Evolutionary conservation across 2,888 invertebrate species (phyloP), one percentile per base, ranked within the genome.

Genomic region (Calameuta filiformis): DNA sequence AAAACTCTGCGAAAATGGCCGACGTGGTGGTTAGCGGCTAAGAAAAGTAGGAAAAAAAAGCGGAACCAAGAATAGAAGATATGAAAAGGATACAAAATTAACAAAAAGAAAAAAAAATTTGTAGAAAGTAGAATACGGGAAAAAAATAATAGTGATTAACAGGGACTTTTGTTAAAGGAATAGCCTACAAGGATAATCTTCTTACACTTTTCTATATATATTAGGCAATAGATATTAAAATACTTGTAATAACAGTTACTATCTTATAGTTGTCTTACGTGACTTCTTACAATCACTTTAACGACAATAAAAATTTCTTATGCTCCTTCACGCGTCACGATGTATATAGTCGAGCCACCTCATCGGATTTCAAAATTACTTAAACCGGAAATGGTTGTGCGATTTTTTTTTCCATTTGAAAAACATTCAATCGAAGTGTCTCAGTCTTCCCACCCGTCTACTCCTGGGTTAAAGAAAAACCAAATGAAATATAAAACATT

Each of bases 1-100:
- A 82, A 83, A 80, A 83, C 37, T 73, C 73, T 73, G 35, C 75
- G 77, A 79, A 81, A 80, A 79, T 77, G 78, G 30, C 76, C 34
- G 77, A 35, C 71, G 71, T 34, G 71, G 71, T 56, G 23, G 56
- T 56, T 56, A 56, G 56, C 23, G 23, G 56, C 6, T 56, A 23
- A 23, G 9, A 56, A 23, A 56, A 23, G 23, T 56, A 23, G 23
- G 9, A 56, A 56, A 37, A 37, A 77, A 83, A 81, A 80, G 69
- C 35, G 11, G 69, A 56, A 30, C 9, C 23, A 56, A 56, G 9
- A 56, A 56, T 56, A 56, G 2, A 56, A 56, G 23, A 56, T 23
- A 56, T 23, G 9, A 56, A 23, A 23, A 56, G 1, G 56, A 56
- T 56, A 56, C 9, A 23, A 23, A 9, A 23, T 1, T n/a, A n/a